These are phyloP conservation scores for Sebastes taczanowskii DNA, from an alignment of 2,797 vertebrate genomes.

Conservation along the genomic window DNA sequence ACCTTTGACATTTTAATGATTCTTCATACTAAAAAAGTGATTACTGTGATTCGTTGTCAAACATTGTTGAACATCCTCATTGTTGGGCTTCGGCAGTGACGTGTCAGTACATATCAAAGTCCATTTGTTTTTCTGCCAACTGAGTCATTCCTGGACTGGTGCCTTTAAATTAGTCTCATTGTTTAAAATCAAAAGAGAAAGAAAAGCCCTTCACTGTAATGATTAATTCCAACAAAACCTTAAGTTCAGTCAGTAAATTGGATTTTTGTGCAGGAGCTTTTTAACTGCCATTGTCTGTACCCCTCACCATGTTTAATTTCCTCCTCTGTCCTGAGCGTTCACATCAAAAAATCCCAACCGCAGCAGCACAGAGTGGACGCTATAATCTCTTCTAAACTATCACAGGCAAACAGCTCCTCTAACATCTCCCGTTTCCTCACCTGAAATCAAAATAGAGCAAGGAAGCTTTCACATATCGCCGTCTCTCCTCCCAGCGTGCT, in stretches of 20 bases:
- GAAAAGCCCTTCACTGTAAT: neutral
- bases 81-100: neutral
- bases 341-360: neutral
- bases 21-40: neutral
- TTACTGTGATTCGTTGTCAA: neutral
- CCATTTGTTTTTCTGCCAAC: too few species aligned
- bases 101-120: neutral
- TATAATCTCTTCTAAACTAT: conserved; percentile 35
- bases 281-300: neutral
- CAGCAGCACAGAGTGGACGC: neutral
- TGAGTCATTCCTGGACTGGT: conserved; percentile 3
- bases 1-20: neutral
- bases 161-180: neutral
- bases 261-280: neutral
- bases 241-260: neutral
- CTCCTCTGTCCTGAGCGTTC: neutral
- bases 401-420: conserved; percentile 15
- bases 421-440: conserved; percentile 36
- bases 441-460: conserved; percentile 40
- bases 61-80: conserved; percentile 4
- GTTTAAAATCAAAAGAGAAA: neutral
- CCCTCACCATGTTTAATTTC: neutral
- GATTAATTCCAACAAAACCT: neutral
- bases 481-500: conserved; percentile 30
- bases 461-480: neutral